A percentile compares a stretch with the other conserved stretches of the same genome.
Evolutionary conservation across 2,113 vertebrate genomes (phyloP).

Genomic region (Hippocampus zosterae): DNA sequence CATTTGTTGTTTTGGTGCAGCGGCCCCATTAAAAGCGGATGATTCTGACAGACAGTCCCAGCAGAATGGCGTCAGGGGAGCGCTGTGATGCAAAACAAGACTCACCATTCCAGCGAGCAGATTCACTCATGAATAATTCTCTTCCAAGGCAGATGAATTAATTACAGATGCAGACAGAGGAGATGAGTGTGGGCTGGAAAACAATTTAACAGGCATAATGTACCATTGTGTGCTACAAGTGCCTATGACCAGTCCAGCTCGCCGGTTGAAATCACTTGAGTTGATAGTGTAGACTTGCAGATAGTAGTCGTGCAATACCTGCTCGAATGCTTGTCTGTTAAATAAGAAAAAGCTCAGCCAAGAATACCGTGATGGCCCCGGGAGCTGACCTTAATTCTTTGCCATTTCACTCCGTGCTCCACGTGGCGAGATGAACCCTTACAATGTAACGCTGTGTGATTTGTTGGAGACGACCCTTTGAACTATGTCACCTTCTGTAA

Average conservation of each 20-base stretch:
- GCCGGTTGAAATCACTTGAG: conserved; percentile 32
- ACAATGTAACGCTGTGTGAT: conserved; percentile 18
- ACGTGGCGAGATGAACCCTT: conserved; percentile 14
- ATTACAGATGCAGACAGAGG: conserved; percentile 58
- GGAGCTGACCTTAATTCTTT: conserved; percentile 46
- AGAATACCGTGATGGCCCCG: conserved; percentile 26
- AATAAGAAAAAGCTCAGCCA: conserved; percentile 9
- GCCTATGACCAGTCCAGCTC: conserved; percentile 39
- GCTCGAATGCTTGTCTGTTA: conserved; percentile 26
- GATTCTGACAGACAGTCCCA: conserved; percentile 59
- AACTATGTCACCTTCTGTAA: conserved; percentile 29
- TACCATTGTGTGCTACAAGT: conserved; percentile 49
- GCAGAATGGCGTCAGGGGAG: conserved; percentile 50
- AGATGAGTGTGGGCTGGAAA: conserved; percentile 53
- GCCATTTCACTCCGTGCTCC: conserved; percentile 30
- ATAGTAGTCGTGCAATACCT: conserved; percentile 17
- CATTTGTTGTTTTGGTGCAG: conserved; percentile 38
- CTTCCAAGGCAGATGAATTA: conserved; percentile 58
- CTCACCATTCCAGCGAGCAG: conserved; percentile 59
- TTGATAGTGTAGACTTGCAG: conserved; percentile 26
- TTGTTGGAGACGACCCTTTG: conserved; percentile 14
- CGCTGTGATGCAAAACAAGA: conserved; percentile 55
- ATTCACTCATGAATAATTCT: conserved; percentile 73
- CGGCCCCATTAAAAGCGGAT: conserved; percentile 32
- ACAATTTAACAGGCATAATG: conserved; percentile 44